These are phyloP conservation scores for Radopholus similis DNA, from an alignment of 1,140 invertebrate genomes.

Conservation along the genomic window DNA sequence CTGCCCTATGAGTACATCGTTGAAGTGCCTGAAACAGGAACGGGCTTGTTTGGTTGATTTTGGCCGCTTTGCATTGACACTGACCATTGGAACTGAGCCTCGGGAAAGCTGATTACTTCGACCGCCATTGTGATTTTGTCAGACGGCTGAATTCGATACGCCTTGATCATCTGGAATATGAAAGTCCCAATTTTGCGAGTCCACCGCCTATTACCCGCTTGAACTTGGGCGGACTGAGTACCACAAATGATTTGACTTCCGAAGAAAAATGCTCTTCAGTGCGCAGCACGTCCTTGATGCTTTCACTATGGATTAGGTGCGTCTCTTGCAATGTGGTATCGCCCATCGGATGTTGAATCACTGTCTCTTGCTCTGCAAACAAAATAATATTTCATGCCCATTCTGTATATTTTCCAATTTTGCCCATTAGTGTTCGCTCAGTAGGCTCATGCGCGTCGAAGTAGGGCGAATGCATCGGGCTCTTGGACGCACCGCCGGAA, in stretches of 20 bases:
- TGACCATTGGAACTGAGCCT: constrained; percentile 14
- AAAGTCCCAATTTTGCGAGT: background rate
- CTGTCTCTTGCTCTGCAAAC: background rate
- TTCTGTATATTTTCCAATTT: too few relatives aligned
- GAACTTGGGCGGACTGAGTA: constrained; percentile 50
- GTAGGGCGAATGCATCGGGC: too few relatives aligned
- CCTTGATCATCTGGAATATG: constrained; percentile 45
- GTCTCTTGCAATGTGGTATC: constrained; percentile 42
- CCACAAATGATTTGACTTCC: constrained; percentile 53
- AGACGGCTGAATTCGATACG: constrained; percentile 48
- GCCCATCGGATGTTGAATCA: background rate
- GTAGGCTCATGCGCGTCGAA: too few relatives aligned
- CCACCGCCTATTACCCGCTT: too few relatives aligned
- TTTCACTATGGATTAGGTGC: constrained; percentile 49
- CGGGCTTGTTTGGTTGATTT: background rate
- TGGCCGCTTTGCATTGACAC: too few relatives aligned
- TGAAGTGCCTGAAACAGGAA: constrained; percentile 52
- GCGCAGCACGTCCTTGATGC: too few relatives aligned
- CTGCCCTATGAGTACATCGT: constrained; percentile 43
- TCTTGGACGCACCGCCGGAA: too few relatives aligned
- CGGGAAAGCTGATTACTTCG: constrained; percentile 48
- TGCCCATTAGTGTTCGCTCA: too few relatives aligned
- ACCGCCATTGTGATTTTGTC: constrained; percentile 55
- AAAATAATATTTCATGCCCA: too few relatives aligned
- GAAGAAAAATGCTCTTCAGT: constrained; percentile 57